Evolutionary conservation across 2,888 invertebrate species (phyloP).

Genomic region (Andrena marginata): DNA sequence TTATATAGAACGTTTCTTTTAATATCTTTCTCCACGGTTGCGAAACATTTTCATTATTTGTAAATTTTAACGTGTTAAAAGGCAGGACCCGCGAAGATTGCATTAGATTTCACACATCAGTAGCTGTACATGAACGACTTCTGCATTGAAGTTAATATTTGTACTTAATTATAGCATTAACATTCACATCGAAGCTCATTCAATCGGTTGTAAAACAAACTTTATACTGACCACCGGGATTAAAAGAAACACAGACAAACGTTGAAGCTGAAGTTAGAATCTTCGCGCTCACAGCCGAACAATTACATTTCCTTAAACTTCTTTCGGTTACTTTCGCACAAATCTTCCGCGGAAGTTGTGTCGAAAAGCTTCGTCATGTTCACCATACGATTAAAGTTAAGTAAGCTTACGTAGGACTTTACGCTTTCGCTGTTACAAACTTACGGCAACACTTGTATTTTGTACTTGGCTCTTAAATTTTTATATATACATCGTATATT

Average conservation of each 20-base stretch:
- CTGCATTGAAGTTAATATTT: conserved; percentile 34
- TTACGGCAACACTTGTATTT: conserved; percentile 12
- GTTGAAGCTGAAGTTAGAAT: not conserved
- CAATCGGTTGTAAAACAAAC: not conserved
- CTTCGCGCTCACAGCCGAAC: not conserved
- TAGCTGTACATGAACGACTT: conserved; percentile 4
- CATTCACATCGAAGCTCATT: conserved; percentile 14
- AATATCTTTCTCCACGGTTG: conserved; percentile 30
- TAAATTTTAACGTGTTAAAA: conserved; percentile 42
- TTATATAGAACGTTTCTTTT: conserved; percentile 50
- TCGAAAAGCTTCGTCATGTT: conserved; percentile 10
- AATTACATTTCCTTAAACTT: not conserved
- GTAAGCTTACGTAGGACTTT: not conserved
- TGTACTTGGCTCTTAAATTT: conserved; percentile 22
- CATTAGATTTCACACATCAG: conserved; percentile 15
- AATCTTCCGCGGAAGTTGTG: not conserved
- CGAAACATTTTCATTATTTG: conserved; percentile 22
- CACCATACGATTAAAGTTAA: conserved; percentile 12
- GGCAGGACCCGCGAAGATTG: conserved; percentile 57
- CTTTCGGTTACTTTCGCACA: conserved; percentile 10
- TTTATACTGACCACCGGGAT: not conserved
- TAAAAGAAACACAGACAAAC: not conserved
- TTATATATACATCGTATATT: conserved; percentile 19
- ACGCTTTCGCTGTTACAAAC: conserved; percentile 4
- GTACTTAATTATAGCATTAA: conserved; percentile 51